Base-by-base conservation (phyloP, 2,113 vertebrate genomes). In the Ceyx margarethae region DNA sequence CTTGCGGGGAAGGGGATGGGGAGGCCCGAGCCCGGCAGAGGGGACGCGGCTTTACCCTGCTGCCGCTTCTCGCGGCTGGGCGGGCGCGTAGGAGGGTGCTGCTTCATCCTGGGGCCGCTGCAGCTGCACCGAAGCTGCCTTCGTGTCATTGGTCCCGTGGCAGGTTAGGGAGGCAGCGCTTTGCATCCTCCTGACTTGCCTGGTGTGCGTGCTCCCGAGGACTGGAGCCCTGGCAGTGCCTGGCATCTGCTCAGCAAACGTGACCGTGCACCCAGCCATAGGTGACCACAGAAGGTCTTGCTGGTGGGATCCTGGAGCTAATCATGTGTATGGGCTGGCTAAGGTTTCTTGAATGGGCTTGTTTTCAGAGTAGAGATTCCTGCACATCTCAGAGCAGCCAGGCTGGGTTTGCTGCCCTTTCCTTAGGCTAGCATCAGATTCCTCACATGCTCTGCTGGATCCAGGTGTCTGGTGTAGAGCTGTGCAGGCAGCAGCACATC, bases 321-420 rank as follows among this genome's bases (percentile, higher is more conserved):
- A 13, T 28, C 11, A 4, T 8, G 4, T 2, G 0, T 10, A 1
- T 5, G 3, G 35, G 28, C 26, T 10, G 15, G 37, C 4, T 12
- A 15, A 37, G 16, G n/a, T 2, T 50, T 57, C 13, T 21, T 51
- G 71, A 10, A 10, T 9, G 60, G 26, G 12, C 9, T 31, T 43
- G 5, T 22, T 45, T 14, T 12, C 35, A 29, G 15, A 0, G 0
- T 40, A 35, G 45, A 26, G 45, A 10, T 53, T 91, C 19, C 26
- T 51, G 2, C 0, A 0, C 20, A 2, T 10, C 28, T 64, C 33
- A 18, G 16, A 22, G 20, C 42, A 37, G 18, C 11, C n/a, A 31
- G 67, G 26, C 7, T 15, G 77, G 29, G 10, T 42, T 62, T 73
- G 67, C 20, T 65, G 66, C 56, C 8, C 29, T 56, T 15, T 37